Percentiles rank a stretch among this genome's conserved stretches.
Conservation (phyloP, 2,888 invertebrate species). For the Lepeophtheirus nordmannii region DNA sequence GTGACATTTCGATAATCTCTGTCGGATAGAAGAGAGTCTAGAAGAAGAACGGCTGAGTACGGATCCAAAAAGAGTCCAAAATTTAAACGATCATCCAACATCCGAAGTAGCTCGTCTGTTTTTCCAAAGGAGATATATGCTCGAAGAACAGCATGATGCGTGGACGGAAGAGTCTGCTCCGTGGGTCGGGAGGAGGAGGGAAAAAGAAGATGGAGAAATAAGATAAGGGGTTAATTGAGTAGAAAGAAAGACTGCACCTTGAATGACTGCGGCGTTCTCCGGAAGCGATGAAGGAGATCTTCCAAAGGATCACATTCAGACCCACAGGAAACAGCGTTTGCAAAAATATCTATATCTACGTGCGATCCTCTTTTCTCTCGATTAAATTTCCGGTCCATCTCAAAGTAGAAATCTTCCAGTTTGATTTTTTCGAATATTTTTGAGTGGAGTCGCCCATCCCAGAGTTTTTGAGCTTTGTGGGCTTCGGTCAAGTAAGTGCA, state of each 20-base stretch:
- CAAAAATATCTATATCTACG: constrained; percentile 17
- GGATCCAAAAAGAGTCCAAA: constrained; percentile 83
- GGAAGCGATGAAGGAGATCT: constrained; percentile 52
- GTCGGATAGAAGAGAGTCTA: constrained; percentile 58
- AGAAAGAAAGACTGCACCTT: constrained; percentile 36
- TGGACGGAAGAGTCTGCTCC: constrained; percentile 49
- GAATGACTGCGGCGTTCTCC: constrained; percentile 53
- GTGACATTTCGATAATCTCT: constrained; percentile 53
- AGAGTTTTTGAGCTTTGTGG: constrained; percentile 53
- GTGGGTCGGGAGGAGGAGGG: too few species aligned
- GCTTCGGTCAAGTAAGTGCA: constrained; percentile 51
- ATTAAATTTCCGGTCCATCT: constrained; percentile 8
- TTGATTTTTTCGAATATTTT: constrained; percentile 49
- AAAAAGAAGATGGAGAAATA: too few species aligned
- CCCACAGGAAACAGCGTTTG: not conserved
- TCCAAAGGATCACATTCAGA: constrained; percentile 48
- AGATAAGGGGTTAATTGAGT: too few species aligned
- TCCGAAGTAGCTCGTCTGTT: constrained; percentile 48
- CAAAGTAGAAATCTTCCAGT: constrained; percentile 29
- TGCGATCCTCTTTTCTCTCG: not conserved
- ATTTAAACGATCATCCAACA: constrained; percentile 62
- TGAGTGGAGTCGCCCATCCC: constrained; percentile 48
- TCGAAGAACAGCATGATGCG: constrained; percentile 59
- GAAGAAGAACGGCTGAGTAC: constrained; percentile 56
- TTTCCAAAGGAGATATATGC: constrained; percentile 36